A percentile compares a stretch with the other conserved stretches of the same genome.
phyloP scores from a whole-genome alignment of 2,888 invertebrate genomes.

The Seladonia tumulorum region DNA sequence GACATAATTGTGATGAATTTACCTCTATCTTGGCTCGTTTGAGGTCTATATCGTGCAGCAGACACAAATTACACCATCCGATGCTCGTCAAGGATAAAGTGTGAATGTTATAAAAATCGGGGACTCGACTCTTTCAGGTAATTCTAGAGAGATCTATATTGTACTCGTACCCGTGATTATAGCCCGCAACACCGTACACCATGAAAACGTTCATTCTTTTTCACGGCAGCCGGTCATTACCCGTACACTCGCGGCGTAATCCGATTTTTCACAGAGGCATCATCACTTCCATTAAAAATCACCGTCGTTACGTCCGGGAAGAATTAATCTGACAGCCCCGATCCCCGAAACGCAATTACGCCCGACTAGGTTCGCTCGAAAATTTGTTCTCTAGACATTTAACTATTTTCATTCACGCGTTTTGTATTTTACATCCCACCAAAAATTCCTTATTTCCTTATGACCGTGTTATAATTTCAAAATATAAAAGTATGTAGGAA shows the following conservation, averaged over 20 bases:
- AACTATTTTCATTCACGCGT: background rate
- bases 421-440: too few species aligned
- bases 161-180: constrained; percentile 12
- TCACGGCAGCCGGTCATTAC: background rate
- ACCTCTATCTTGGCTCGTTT: constrained; percentile 20
- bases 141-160: constrained; percentile 9
- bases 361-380: background rate
- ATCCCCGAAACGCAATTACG: background rate
- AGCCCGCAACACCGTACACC: constrained; percentile 2
- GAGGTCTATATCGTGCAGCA: constrained; percentile 17
- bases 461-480: background rate
- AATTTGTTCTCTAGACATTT: background rate
- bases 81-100: constrained; percentile 18
- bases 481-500: background rate
- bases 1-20: constrained; percentile 51
- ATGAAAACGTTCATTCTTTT: constrained; percentile 6
- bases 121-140: constrained; percentile 11
- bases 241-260: background rate
- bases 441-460: background rate
- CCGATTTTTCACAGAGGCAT: background rate
- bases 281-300: background rate
- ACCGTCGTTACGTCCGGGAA: background rate
- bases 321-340: background rate
- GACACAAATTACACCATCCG: constrained; percentile 16
- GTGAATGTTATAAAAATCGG: constrained; percentile 16